Percentiles rank a stretch among this genome's conserved stretches.
These are phyloP conservation scores for Caenorhabditis japonica DNA, from an alignment of 2,888 invertebrate genomes.

Conservation along the genomic window DNA sequence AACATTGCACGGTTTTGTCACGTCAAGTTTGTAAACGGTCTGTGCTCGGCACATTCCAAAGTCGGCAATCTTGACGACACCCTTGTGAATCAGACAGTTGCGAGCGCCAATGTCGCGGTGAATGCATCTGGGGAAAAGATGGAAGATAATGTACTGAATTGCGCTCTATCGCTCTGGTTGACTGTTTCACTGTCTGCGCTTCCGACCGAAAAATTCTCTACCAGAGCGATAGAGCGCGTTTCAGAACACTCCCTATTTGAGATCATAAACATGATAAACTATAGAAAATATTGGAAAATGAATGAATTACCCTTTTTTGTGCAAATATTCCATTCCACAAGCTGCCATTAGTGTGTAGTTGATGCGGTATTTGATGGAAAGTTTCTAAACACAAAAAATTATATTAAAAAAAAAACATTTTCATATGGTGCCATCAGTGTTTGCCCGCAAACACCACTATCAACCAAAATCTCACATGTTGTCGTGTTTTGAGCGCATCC, in stretches of 20 bases:
- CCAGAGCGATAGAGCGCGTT: too few species aligned
- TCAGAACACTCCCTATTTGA: too few species aligned
- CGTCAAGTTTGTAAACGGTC: constrained; percentile 63
- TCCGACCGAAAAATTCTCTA: too few species aligned
- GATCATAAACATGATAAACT: too few species aligned
- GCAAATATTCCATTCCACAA: constrained; percentile 69
- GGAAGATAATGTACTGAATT: too few species aligned
- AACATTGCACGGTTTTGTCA: constrained; percentile 68
- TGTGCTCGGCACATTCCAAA: constrained; percentile 71
- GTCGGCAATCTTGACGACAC: constrained; percentile 68
- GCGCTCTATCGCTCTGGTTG: too few species aligned
- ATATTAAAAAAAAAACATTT: too few species aligned
- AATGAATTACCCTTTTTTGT: constrained; percentile 63
- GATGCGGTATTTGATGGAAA: constrained; percentile 38
- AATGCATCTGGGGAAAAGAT: constrained; percentile 65
- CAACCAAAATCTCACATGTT: constrained; percentile 4
- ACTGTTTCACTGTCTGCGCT: too few species aligned
- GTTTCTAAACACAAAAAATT: constrained; percentile 9
- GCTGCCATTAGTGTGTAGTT: constrained; percentile 46
- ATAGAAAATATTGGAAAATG: too few species aligned
- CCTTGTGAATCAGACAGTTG: constrained; percentile 67
- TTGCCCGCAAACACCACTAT: too few species aligned
- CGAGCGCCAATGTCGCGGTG: constrained; percentile 71
- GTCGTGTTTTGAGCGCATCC: constrained; percentile 28
- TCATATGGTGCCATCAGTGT: too few species aligned